Base-by-base conservation (phyloP, 1,140 invertebrate species). In the Heliconius hermathena region DNA sequence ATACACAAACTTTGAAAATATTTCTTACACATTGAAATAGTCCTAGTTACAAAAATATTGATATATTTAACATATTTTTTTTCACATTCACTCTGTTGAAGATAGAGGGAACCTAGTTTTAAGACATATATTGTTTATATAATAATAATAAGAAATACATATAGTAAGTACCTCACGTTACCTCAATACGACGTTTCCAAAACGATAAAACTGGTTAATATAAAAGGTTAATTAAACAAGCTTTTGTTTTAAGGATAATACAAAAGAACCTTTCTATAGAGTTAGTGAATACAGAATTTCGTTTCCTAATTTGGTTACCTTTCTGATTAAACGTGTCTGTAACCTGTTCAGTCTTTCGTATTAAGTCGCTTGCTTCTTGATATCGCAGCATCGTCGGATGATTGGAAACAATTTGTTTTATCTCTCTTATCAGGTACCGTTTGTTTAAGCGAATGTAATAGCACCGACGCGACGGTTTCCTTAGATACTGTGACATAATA, bases 321-420 rank as follows among this genome's bases (percentile, higher is more conserved):
- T 73, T 41, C 79, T 22, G 71, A 76, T 76, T 76, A 80, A 72
- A 71, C 74, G n/a, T 36, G 79, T 76, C 26, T 80, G 79, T 80
- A 80, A 80, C 79, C 79, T 80, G 74, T 73, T 76, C 66, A 80
- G 79, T 73, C 74, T 76, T 80, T 76, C 66, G 41, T 16, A 73
- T 80, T 80, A 80, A 75, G 49, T 80, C 54, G 36, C 74, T 76
- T 76, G 79, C 70, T 71, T 73, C 74, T 80, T 80, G 74, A 76
- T 76, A 76, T 41, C 49, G 71, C 38, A 71, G 78, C 46, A 70
- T 79, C 73, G 71, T 80, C 74, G 54, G 49, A 80, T 80, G 70
- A 80, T 71, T 71, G 74, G 70, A 80, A 76, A 80, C 79, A 76
- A 76, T 80, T 80, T 80, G 36, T 71, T 73, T 80, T 80, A 80